Percentiles rank a stretch among this genome's conserved stretches.
Evolutionary conservation across 2,797 vertebrate genomes (phyloP).

Genomic region (Alauda arvensis): DNA sequence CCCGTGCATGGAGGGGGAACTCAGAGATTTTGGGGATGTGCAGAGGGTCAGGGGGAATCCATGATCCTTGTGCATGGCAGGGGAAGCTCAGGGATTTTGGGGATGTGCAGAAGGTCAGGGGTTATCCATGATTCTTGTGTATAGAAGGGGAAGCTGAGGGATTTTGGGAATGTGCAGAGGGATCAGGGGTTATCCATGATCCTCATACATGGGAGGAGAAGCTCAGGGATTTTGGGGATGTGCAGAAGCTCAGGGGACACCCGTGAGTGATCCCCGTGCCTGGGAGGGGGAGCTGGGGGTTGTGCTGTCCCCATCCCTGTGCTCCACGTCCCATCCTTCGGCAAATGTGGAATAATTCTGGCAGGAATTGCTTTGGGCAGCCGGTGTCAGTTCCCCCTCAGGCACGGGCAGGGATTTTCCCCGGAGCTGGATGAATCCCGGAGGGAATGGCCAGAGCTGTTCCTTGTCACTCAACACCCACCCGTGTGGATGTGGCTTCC

Average conservation of each 20-base stretch:
- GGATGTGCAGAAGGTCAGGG: fast-evolving
- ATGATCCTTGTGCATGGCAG: neutral
- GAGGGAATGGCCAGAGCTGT: fast-evolving
- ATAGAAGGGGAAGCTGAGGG: fast-evolving
- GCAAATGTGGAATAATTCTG: neutral
- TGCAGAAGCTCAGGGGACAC: fast-evolving
- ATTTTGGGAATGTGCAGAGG: neutral
- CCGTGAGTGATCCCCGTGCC: fast-evolving
- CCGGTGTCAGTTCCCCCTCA: neutral
- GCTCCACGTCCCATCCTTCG: fast-evolving
- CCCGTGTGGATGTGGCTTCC: neutral
- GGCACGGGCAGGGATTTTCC: neutral
- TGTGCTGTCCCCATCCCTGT: fast-evolving
- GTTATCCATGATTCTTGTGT: fast-evolving
- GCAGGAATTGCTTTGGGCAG: neutral
- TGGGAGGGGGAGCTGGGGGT: neutral
- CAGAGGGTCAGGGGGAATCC: neutral
- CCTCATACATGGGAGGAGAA: fast-evolving
- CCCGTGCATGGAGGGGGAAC: fast-evolving
- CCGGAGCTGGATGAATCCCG: neutral
- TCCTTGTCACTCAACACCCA: neutral
- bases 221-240: neutral
- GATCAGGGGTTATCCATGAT: fast-evolving
- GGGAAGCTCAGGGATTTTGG: neutral
- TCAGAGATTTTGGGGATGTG: neutral